A percentile compares a stretch with the other conserved stretches of the same genome.
Evolutionary conservation across 2,797 vertebrate species (phyloP).

Genomic region (Hoplostethus mediterraneus): DNA sequence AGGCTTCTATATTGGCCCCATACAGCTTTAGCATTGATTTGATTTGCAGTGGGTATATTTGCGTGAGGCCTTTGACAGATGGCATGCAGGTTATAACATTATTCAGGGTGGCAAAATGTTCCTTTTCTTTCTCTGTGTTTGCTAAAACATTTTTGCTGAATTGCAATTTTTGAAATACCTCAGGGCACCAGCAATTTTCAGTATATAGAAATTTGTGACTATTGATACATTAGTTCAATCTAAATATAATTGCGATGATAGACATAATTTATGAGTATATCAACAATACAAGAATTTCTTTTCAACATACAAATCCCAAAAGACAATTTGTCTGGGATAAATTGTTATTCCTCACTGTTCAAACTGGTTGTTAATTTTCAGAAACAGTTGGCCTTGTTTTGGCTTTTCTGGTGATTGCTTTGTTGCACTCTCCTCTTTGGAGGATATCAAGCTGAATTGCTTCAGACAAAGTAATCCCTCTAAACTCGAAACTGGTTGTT

Average conservation of each 20-base stretch:
- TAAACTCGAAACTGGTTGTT: conserved; percentile 76
- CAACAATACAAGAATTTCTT: background rate
- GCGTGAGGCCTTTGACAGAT: conserved; percentile 60
- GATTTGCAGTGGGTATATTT: conserved; percentile 59
- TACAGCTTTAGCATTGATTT: conserved; percentile 60
- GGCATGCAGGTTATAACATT: conserved; percentile 60
- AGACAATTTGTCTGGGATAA: conserved; percentile 37
- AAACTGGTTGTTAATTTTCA: conserved; percentile 27
- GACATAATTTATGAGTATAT: too few relatives aligned
- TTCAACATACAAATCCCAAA: conserved; percentile 1
- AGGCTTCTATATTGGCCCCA: conserved; percentile 60
- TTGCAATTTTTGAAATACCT: background rate
- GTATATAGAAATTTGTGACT: background rate
- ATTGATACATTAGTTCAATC: background rate
- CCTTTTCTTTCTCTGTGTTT: conserved; percentile 13
- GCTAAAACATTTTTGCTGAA: background rate
- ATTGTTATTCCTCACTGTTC: conserved; percentile 30
- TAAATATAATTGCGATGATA: too few relatives aligned
- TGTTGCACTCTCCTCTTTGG: conserved; percentile 34
- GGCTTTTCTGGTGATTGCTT: conserved; percentile 26
- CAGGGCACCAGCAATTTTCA: background rate
- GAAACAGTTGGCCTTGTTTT: conserved; percentile 25
- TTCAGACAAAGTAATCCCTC: conserved; percentile 77
- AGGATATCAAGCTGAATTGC: conserved; percentile 52
- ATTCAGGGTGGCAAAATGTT: conserved; percentile 42